Evolutionary conservation across 2,888 invertebrate genomes (phyloP).

Genomic region (Aphidoletes aphidimyza): DNA sequence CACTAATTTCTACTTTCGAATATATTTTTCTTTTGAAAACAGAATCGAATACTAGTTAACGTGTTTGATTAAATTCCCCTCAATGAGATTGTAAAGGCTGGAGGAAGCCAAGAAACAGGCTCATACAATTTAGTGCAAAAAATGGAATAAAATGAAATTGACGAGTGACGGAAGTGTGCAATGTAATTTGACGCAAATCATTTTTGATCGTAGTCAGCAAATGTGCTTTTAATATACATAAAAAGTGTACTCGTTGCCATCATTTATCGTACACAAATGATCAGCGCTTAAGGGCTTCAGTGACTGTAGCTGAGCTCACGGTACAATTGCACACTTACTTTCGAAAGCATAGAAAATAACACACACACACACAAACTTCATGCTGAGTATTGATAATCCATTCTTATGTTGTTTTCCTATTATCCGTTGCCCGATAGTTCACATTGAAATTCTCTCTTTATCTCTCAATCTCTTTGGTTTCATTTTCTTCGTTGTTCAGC

Average conservation of each 20-base stretch:
- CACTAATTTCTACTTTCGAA: background rate
- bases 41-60: background rate
- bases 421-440: background rate
- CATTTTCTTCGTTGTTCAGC: conserved; percentile 20
- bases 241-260: no score
- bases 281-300: background rate
- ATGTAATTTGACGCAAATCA: conserved; percentile 42
- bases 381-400: background rate
- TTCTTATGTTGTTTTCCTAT: background rate
- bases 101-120: background rate
- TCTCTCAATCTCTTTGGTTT: background rate
- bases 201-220: conserved; percentile 36
- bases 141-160: no score
- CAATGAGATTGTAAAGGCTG: no score
- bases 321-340: background rate
- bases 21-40: background rate
- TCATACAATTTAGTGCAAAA: background rate
- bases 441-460: background rate
- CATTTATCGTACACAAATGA: conserved; percentile 7
- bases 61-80: background rate
- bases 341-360: no score
- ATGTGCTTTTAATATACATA: background rate
- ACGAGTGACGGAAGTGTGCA: background rate
- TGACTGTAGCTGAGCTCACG: no score
- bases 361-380: no score